These are phyloP conservation scores for Halcyon senegalensis DNA, from an alignment of 2,113 vertebrate species.

Conservation along the genomic window DNA sequence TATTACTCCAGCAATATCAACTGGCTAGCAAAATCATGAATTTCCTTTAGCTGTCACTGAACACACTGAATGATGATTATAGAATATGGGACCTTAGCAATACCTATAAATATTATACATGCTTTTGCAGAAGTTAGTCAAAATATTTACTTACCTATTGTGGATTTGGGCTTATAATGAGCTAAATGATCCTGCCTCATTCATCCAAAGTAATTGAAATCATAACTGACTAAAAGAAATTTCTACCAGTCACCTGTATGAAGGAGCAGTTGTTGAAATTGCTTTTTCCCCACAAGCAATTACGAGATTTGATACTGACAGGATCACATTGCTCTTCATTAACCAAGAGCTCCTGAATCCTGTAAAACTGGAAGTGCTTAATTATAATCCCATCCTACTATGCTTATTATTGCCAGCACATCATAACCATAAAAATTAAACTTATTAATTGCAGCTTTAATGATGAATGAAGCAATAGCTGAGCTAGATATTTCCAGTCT, in stretches of 20 bases:
- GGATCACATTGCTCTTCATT: background rate
- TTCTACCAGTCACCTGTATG: conserved; percentile 37
- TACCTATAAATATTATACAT: conserved; percentile 51
- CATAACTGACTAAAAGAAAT: conserved; percentile 36
- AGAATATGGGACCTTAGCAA: conserved; percentile 12
- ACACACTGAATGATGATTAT: background rate
- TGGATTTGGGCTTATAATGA: conserved; percentile 28
- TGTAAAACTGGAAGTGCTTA: background rate
- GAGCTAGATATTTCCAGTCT: background rate
- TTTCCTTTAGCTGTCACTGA: conserved; percentile 20
- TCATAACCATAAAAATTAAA: background rate
- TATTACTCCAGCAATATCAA: background rate
- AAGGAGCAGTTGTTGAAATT: conserved; percentile 44
- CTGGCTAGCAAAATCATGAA: background rate
- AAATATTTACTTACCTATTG: conserved; percentile 62
- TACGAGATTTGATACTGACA: conserved; percentile 16
- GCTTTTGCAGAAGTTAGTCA: conserved; percentile 39
- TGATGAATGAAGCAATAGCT: background rate
- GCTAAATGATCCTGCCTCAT: background rate
- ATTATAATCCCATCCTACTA: background rate
- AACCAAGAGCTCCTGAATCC: background rate
- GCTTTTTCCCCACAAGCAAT: conserved; percentile 29
- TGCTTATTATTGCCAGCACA: background rate
- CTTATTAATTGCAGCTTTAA: background rate
- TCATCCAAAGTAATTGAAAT: conserved; percentile 33